These are phyloP conservation scores for Hydrocynus forskahlii DNA, from an alignment of 2,797 vertebrate species.

Conservation along the genomic window DNA sequence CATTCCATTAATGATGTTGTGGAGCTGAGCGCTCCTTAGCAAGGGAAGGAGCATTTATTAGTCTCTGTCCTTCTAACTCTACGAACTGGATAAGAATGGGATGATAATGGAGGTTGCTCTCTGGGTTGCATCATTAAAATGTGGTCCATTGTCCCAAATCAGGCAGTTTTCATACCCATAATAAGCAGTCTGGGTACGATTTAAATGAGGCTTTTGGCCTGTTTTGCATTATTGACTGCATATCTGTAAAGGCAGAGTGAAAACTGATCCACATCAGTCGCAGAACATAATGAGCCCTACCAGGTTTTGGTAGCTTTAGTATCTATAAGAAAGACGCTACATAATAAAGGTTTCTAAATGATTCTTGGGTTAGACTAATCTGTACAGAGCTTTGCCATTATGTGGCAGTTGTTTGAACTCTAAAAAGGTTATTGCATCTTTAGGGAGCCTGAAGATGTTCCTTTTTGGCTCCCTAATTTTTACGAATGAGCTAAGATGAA, in stretches of 20 bases:
- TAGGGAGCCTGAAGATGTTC: background rate
- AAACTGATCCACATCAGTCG: background rate
- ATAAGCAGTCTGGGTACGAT: conserved; percentile 20
- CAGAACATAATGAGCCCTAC: background rate
- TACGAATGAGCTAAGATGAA: background rate
- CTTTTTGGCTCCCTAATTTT: background rate
- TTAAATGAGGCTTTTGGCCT: conserved; percentile 28
- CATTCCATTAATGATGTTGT: conserved; percentile 75
- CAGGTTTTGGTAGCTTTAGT: background rate
- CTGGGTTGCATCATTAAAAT: conserved; percentile 43
- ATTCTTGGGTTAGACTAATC: background rate
- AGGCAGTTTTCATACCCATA: conserved; percentile 36
- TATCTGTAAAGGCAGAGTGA: background rate
- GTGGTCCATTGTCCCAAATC: conserved; percentile 30
- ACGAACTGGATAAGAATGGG: conserved; percentile 18
- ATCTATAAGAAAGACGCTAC: background rate
- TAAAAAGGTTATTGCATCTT: background rate
- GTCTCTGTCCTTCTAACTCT: conserved; percentile 59
- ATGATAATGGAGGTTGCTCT: conserved; percentile 2
- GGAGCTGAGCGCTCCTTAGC: conserved; percentile 67
- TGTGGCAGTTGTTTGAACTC: background rate
- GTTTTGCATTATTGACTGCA: conserved; percentile 24
- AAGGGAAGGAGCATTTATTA: conserved; percentile 75
- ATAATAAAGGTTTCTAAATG: background rate
- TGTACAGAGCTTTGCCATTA: background rate